Evolutionary conservation across 2,888 invertebrate species (phyloP).

Genomic region (Parasteatoda lunata): DNA sequence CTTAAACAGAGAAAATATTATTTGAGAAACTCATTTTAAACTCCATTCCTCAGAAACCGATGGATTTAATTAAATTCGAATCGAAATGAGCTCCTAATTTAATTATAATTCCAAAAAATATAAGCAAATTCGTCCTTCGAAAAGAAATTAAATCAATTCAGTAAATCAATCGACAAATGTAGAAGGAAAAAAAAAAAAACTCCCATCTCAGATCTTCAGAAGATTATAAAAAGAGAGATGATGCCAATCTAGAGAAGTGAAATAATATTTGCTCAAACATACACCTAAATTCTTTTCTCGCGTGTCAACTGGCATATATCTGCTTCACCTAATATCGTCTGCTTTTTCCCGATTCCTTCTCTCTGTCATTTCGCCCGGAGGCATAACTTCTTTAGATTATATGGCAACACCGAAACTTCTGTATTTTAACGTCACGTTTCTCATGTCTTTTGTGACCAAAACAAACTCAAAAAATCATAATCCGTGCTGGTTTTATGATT

Average conservation of each 20-base stretch:
- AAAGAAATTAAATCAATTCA: no score
- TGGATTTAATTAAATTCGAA: no score
- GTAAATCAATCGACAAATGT: no score
- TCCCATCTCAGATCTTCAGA: no score
- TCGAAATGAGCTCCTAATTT: no score
- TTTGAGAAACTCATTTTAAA: no score
- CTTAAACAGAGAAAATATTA: no score
- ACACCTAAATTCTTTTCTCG: slow-evolving; percentile 3
- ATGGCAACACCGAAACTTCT: neutral
- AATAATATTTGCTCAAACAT: slow-evolving; percentile 3
- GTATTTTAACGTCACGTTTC: slow-evolving; percentile 20
- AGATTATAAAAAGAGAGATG: neutral
- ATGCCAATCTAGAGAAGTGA: slow-evolving; percentile 1
- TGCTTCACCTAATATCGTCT: slow-evolving; percentile 5
- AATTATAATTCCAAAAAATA: no score
- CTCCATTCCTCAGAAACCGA: no score
- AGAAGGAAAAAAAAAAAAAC: no score
- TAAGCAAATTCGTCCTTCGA: no score
- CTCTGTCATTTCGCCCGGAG: neutral
- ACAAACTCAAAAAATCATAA: slow-evolving; percentile 25
- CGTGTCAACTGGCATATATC: neutral
- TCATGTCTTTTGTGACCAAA: slow-evolving; percentile 12
- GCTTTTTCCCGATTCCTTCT: neutral
- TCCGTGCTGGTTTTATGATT: slow-evolving; percentile 52
- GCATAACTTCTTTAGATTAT: neutral